Conservation (phyloP, 2,113 vertebrate species). For the Apodemus speciosus region DNA sequence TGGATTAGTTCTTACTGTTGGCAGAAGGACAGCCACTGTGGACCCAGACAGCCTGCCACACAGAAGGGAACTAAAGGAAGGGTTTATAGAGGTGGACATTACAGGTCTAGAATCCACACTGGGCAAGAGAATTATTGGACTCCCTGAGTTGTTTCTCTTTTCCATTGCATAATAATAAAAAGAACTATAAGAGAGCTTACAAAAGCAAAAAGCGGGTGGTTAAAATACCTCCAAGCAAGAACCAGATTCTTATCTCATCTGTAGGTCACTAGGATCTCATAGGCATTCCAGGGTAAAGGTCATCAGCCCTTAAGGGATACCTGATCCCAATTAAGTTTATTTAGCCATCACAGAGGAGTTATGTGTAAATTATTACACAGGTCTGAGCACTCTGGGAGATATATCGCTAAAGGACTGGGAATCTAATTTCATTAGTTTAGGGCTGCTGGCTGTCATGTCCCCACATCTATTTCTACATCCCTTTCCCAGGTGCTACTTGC, state of each 20-base stretch:
- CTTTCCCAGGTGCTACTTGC: background rate
- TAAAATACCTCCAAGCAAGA: background rate
- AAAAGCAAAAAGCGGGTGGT: background rate
- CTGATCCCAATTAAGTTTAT: background rate
- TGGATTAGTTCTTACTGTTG: background rate
- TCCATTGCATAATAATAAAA: background rate
- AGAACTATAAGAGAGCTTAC: background rate
- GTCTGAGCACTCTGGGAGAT: too few species aligned
- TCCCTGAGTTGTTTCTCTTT: background rate
- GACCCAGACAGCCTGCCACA: background rate
- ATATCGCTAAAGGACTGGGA: too few species aligned
- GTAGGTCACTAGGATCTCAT: background rate
- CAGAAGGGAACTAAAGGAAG: background rate
- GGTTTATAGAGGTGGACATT: background rate
- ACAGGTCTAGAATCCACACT: background rate
- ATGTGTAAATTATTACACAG: too few species aligned
- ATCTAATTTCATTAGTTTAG: too few species aligned
- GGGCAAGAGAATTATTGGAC: background rate
- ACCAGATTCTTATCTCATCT: background rate
- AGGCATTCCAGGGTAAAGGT: background rate
- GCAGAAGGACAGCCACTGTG: background rate
- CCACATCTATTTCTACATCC: background rate
- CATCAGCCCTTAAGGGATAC: background rate
- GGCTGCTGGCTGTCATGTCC: background rate
- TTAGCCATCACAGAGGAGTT: too few species aligned